A percentile compares a stretch with the other conserved stretches of the same genome.
Evolutionary conservation across 1,140 invertebrate species (phyloP).

Genomic region (Condylostylus longicornis): DNA sequence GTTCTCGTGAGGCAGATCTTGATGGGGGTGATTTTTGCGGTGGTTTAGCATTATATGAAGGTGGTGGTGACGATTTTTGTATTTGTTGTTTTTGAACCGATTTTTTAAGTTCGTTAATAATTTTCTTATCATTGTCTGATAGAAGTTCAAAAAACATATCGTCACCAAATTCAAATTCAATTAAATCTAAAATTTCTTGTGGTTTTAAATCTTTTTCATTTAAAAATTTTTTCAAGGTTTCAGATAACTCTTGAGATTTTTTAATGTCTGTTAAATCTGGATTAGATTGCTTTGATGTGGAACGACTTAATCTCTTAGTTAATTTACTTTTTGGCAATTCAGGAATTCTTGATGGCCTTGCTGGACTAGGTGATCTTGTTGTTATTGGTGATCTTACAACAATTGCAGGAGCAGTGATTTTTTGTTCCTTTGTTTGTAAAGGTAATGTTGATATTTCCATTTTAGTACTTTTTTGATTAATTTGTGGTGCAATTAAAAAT

Average conservation of each 20-base stretch:
- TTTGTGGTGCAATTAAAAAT: not conserved
- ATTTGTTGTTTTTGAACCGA: not conserved
- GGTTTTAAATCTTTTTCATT: not conserved
- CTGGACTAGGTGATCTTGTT: not conserved
- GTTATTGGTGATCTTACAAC: not conserved
- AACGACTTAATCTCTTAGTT: not conserved
- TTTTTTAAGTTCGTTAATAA: not conserved
- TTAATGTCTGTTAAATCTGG: too few species aligned
- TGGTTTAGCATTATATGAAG: not conserved
- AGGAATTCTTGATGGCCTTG: not conserved
- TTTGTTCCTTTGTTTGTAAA: not conserved
- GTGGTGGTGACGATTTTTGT: not conserved
- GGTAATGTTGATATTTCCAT: not conserved
- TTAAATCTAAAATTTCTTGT: not conserved
- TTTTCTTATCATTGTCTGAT: not conserved
- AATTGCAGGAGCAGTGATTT: not conserved
- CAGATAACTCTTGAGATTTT: not conserved
- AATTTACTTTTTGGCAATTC: not conserved
- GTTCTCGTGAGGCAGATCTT: not conserved
- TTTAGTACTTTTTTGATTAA: not conserved
- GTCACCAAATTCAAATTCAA: not conserved
- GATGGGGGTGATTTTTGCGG: not conserved
- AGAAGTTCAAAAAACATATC: not conserved
- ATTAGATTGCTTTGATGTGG: too few species aligned
- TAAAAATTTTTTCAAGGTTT: not conserved